Conservation (phyloP, 2,113 vertebrate species). For the Ia io region DNA sequence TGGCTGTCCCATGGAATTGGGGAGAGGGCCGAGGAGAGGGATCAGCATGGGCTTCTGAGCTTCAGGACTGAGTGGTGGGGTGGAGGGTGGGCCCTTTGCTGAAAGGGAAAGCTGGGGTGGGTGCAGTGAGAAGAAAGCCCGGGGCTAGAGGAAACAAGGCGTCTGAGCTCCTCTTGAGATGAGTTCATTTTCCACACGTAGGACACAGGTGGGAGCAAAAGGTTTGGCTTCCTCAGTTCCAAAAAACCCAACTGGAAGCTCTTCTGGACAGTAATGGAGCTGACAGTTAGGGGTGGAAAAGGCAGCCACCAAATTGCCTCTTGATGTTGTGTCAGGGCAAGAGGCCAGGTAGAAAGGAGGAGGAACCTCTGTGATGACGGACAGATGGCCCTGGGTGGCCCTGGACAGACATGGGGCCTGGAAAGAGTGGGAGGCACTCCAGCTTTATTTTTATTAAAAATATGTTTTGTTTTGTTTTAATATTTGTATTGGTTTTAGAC, state of each 20-base stretch:
- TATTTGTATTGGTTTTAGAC: too few relatives aligned
- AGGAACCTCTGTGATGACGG: background rate
- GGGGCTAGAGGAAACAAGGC: background rate
- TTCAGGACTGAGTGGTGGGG: background rate
- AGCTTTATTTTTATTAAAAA: background rate
- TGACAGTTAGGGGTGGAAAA: background rate
- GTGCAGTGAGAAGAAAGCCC: background rate
- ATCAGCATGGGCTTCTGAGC: background rate
- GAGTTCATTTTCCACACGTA: background rate
- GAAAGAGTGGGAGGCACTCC: rapidly evolving
- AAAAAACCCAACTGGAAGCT: background rate
- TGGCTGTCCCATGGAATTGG: background rate
- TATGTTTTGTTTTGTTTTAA: too few relatives aligned
- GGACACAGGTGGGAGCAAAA: background rate
- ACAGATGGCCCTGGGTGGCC: background rate
- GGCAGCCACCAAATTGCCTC: background rate
- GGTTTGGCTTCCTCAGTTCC: background rate
- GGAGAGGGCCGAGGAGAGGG: background rate
- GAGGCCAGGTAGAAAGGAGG: background rate
- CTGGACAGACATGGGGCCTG: background rate
- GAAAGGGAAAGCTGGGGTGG: background rate
- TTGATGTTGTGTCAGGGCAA: background rate
- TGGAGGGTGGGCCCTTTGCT: background rate
- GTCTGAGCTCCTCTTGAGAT: background rate
- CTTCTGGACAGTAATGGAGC: background rate